Conservation (phyloP, 2,797 vertebrate species). For the Balearica regulorum region DNA sequence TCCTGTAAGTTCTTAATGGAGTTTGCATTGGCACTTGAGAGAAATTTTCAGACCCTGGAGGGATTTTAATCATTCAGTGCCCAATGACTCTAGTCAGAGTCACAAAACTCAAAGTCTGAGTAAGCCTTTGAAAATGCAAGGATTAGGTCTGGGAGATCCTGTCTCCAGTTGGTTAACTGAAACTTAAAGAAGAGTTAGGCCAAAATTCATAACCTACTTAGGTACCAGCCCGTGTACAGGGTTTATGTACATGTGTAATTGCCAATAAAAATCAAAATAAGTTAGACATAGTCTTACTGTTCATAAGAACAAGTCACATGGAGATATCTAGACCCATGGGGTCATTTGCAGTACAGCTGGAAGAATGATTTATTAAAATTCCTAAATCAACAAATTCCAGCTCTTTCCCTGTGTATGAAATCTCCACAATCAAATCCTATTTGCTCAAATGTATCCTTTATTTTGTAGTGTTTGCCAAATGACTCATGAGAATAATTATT, state of each 20-base stretch:
- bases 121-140: constrained; percentile 38
- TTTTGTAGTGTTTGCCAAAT: constrained; percentile 35
- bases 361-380: constrained; percentile 49
- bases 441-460: constrained; percentile 22
- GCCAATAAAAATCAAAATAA: constrained; percentile 26
- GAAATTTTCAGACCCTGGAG: neutral
- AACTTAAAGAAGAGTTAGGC: constrained; percentile 5
- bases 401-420: neutral
- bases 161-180: constrained; percentile 8
- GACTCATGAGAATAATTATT: constrained; percentile 26
- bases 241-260: constrained; percentile 7
- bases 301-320: constrained; percentile 35
- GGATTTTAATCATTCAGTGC: neutral
- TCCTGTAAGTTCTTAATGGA: neutral
- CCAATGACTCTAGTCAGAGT: neutral
- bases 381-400: constrained; percentile 29
- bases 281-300: neutral
- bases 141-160: constrained; percentile 17
- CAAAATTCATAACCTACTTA: constrained; percentile 40
- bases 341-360: constrained; percentile 45
- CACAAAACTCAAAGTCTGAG: neutral
- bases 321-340: neutral
- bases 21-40: neutral
- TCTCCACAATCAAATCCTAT: constrained; percentile 34
- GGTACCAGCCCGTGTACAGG: constrained; percentile 47